Base-by-base conservation (phyloP, 2,113 vertebrate genomes). In the Pteruthius melanotis region DNA sequence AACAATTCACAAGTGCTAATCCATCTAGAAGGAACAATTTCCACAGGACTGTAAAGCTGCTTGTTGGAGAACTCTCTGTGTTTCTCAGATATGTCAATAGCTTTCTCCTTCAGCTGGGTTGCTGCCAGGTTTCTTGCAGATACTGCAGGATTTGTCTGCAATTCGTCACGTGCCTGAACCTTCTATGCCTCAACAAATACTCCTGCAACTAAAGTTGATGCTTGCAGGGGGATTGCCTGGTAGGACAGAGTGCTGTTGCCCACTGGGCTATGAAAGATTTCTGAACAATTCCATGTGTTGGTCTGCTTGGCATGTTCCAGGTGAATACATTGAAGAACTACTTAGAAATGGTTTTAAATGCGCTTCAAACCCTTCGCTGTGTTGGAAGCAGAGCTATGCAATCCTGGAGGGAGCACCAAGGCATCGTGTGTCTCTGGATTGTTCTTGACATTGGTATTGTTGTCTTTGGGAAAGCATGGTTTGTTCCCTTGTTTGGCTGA, bases 21-120 rank as follows among this genome's bases (percentile, higher is more conserved):
- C 69, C 79, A 90, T 90, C 89, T 94, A 86, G 92, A 91, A 76
- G 66, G 82, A 89, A 82, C 94, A 28, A 76, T 83, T 96, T 90
- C 83, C 87, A 66, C 65, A 65, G 27, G 81, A 61, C 60, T 56
- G 35, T 47, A 79, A 87, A 94, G 45, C 78, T 69, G 45, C 80
- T 93, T 57, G 56, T 66, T 66, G 39, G 84, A 75, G 53, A 83
- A 44, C 84, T 70, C 64, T 80, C 82, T 65, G 30, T 90, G 54
- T 79, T 93, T 86, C 74, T 96, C 92, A 84, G 72, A 42, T 50
- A 37, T 82, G 71, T 91, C 75, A 75, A 23, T 57, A 76, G 39
- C 84, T 76, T 93, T 47, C 83, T 87, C 14, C 2, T 70, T 94
- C 64, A 39, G 3, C 68, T 82, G 35, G 37, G 64, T 42, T 83